Percentiles rank a stretch among this genome's conserved stretches.
These are phyloP conservation scores for Poecilia picta DNA, from an alignment of 2,797 vertebrate genomes.

Conservation along the genomic window DNA sequence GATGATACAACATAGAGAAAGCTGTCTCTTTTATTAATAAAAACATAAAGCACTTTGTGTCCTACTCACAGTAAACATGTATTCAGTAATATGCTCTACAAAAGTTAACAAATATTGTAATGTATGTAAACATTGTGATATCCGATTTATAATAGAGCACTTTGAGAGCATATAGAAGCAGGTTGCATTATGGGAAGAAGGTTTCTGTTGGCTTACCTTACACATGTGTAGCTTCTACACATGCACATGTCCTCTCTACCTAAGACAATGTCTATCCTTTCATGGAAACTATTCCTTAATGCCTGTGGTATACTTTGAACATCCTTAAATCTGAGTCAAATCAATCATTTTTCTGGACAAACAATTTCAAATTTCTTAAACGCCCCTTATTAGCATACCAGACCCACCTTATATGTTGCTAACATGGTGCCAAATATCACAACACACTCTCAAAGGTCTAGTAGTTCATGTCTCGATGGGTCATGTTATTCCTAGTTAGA, in stretches of 20 bases:
- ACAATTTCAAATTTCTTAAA: background rate
- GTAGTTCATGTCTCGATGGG: background rate
- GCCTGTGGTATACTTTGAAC: too few species aligned
- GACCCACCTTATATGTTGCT: background rate
- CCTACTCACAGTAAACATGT: background rate
- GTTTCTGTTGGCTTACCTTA: too few species aligned
- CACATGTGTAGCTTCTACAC: too few species aligned
- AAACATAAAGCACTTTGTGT: background rate
- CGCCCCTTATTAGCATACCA: background rate
- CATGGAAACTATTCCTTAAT: too few species aligned
- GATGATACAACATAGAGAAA: background rate
- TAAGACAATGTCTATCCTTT: too few species aligned
- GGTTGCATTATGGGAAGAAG: too few species aligned
- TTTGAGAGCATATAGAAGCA: background rate
- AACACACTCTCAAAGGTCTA: background rate
- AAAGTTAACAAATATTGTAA: background rate
- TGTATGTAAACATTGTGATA: background rate
- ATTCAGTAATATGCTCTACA: background rate
- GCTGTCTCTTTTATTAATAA: background rate
- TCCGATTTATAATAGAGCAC: background rate
- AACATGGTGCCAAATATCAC: background rate
- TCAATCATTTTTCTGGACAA: background rate
- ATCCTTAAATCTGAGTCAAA: too few species aligned
- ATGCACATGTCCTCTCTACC: too few species aligned
- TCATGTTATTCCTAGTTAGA: background rate